A percentile compares a stretch with the other conserved stretches of the same genome.
These are phyloP conservation scores for Hyles vespertilio DNA, from an alignment of 1,140 invertebrate species.

Conservation along the genomic window DNA sequence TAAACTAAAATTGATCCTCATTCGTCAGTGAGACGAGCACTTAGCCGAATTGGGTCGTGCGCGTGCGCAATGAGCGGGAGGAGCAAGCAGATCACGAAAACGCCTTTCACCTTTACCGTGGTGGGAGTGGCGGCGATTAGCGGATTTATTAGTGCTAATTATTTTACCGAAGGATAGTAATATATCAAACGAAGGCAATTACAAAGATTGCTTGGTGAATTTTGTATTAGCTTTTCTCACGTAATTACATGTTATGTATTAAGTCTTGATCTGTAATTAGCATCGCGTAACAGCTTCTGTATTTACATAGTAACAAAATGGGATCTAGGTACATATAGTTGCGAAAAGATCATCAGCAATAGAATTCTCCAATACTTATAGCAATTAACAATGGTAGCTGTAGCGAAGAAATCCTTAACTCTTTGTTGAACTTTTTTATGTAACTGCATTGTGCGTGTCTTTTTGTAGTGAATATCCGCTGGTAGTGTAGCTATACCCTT, in stretches of 20 bases:
- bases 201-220: neutral
- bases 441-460: neutral
- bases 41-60: constrained; percentile 40
- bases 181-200: neutral
- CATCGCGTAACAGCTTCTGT: no score
- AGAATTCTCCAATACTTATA: no score
- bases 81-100: constrained; percentile 25
- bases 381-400: no score
- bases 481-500: neutral
- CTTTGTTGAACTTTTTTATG: no score
- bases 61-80: constrained; percentile 28
- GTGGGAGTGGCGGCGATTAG: constrained; percentile 9
- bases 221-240: neutral
- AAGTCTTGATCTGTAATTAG: no score
- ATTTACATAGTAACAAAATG: no score
- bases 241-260: neutral
- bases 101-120: constrained; percentile 43
- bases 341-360: no score
- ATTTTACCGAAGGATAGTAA: neutral
- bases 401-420: no score
- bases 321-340: no score
- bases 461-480: neutral
- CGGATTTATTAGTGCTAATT: constrained; percentile 6
- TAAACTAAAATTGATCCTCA: constrained; percentile 30
- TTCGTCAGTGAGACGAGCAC: constrained; percentile 41